Percentiles rank a stretch among this genome's conserved stretches.
These are phyloP conservation scores for Hycleus phaleratus DNA, from an alignment of 1,140 invertebrate species.

Conservation along the genomic window DNA sequence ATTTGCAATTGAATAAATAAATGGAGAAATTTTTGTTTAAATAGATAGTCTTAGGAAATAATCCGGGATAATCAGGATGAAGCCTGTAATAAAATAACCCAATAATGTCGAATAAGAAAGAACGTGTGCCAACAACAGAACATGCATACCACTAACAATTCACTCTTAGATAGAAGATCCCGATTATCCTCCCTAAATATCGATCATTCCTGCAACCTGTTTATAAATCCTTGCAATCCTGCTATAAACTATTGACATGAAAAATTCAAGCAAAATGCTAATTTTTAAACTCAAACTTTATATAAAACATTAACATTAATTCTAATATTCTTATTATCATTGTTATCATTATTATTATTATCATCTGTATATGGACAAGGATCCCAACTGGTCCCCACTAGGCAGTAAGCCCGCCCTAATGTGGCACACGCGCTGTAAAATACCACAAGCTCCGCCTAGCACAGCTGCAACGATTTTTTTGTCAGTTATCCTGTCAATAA, in stretches of 20 bases:
- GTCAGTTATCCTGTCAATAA: conserved; percentile 28
- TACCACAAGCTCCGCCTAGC: conserved; percentile 12
- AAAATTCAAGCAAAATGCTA: too few species aligned
- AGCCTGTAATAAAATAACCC: conserved; percentile 18
- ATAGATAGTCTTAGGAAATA: conserved; percentile 12
- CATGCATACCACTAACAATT: too few species aligned
- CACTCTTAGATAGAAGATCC: neutral
- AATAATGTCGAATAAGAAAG: conserved; percentile 9
- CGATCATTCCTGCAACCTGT: conserved; percentile 19
- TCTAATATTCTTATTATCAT: too few species aligned
- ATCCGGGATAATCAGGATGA: conserved; percentile 17
- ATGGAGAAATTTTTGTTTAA: neutral
- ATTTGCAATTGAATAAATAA: neutral
- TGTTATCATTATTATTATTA: too few species aligned
- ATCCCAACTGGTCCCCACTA: conserved; percentile 1
- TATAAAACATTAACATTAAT: too few species aligned
- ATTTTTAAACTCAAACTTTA: too few species aligned
- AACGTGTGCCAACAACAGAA: conserved; percentile 1
- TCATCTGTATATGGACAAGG: too few species aligned
- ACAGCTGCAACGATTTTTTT: conserved; percentile 29
- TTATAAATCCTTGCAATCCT: neutral
- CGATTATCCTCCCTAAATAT: conserved; percentile 22
- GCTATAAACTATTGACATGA: too few species aligned
- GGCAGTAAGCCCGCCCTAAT: conserved; percentile 12
- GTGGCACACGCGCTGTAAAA: conserved; percentile 16